Evolutionary conservation across 2,888 invertebrate genomes (phyloP), one percentile per base, ranked within the genome.

Genomic region (Drosophila recens): DNA sequence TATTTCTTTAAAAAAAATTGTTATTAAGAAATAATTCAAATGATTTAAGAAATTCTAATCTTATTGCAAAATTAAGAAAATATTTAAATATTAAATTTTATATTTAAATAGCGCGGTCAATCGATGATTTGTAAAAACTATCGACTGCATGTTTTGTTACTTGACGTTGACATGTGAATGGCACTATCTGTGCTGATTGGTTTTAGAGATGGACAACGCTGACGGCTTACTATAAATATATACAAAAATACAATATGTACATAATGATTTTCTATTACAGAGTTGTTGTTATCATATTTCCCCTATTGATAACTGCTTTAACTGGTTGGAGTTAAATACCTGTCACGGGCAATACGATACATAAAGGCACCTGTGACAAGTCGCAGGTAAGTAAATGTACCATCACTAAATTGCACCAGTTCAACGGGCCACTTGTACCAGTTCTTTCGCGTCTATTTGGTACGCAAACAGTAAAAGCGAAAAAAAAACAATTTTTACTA

Each of bases 401-500:
- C 83, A 83, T 80, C 83, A 6, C 77, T 72, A 75, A 38, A 53
- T 71, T 67, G 83, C 62, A 75, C 84, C 64, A 81, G 78, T 79
- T 78, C 78, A 72, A 45, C 57, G 52, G 57, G 43, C 66, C 66
- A 72, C 57, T 75, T 71, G 70, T 74, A 75, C 82, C 75, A 81
- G 79, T 81, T 84, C 85, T 67, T 78, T 84, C 81, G 84, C 82
- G 82, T 85, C 82, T 82, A 85, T 87, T 87, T 89, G 88, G 84
- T 90, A 86, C 89, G 82, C 74, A 79, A 89, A 81, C 78, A 87
- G 75, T 66, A 80, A 81, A 82, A 82, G 81, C 84, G 74, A 76
- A 79, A 88, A 87, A 83, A 84, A 79, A 81, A 75, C 67, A 82
- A 80, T 80, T 86, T 85, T 70, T 76, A 87, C 76, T 85, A 85